Evolutionary conservation across 2,113 vertebrate genomes (phyloP), one percentile per base, ranked within the genome.

Genomic region (Mixornis gularis): DNA sequence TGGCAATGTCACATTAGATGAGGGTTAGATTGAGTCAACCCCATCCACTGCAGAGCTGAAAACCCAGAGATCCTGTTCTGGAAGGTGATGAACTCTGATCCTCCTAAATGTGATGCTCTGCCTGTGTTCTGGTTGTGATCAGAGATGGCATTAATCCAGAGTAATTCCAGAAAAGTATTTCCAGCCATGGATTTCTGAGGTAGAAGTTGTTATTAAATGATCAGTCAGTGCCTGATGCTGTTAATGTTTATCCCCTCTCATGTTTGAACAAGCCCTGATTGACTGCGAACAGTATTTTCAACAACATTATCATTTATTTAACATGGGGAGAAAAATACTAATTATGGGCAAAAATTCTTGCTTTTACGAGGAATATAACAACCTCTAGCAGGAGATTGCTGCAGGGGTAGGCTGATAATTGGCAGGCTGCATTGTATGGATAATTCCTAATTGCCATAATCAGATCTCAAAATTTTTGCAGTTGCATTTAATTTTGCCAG

Each of bases 381-480:
- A 92, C 58, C 49, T 64, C 24, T 43, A 74, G 27, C 48, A 34
- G 20, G 41, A 79, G 48, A 69, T 32, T 87, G 85, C 83, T 92
- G 86, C 85, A 90, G 83, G 86, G 48, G 64, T 69, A 65, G 68
- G 52, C 32, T 83, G 55, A 82, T 86, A 79, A 94, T 69, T 46
- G 79, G 36, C 72, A 92, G 71, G 65, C 79, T 64, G 82, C 78
- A 22, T 53, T 83, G 73, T 49, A 43, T 71, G 79, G 76, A 29
- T 73, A 71, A 85, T 94, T 97, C 46, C 38, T 76, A 89, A 87
- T 77, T 92, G 85, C 83, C 78, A 6, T 80, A 72, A 88, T 95
- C 78, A 92, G 71, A 94, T 86, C 76, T 78, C 68, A 74, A 0
- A 26, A 27, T 81, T 95, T 82, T 71, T 89, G 49, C 74, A 62